Evolutionary conservation across 2,113 vertebrate species (phyloP), one percentile per base, ranked within the genome.

Genomic region (Myxocyprinus asiaticus): DNA sequence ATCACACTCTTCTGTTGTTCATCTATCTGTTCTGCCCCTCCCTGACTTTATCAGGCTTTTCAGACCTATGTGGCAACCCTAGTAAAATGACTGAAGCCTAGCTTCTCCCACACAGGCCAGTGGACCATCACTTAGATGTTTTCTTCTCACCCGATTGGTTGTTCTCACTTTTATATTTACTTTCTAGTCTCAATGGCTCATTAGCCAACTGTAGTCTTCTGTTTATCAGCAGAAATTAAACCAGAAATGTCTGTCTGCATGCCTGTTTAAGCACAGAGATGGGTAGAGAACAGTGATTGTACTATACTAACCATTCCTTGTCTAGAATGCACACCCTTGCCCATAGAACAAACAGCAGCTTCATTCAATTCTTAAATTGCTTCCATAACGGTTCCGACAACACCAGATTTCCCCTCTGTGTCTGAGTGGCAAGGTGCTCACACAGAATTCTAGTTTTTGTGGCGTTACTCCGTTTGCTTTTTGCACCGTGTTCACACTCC

Each of bases 401-500:
- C 22, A 33, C 22, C 22, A 33, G 22, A 33, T 33, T 33, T 33
- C 22, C 22, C n/a, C n/a, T n/a, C n/a, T n/a, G n/a, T n/a, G n/a
- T n/a, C n/a, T n/a, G n/a, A n/a, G n/a, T n/a, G n/a, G n/a, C n/a
- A n/a, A 62, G 66, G 33, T 62, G n/a, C 33, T 63, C 48, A 50
- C 43, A 33, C 66, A 58, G 48, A 58, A 47, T 22, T 71, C 33
- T 87, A 67, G 73, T 82, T 58, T 50, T 17, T 66, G 44, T 67
- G 68, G 68, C 33, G n/a, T 71, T 76, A 10, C n/a, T 78, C 55
- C 83, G 85, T 76, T 80, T 68, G 74, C 6, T 22, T 55, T 88
- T 88, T 87, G 83, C 85, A 80, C 72, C 87, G 87, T 81, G 87
- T 88, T 87, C 87, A 85, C 92, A 90, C 88, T 92, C 90, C 87